A percentile compares a stretch with the other conserved stretches of the same genome.
Evolutionary conservation across 2,888 invertebrate species (phyloP).

Genomic region (Furcula furcula): DNA sequence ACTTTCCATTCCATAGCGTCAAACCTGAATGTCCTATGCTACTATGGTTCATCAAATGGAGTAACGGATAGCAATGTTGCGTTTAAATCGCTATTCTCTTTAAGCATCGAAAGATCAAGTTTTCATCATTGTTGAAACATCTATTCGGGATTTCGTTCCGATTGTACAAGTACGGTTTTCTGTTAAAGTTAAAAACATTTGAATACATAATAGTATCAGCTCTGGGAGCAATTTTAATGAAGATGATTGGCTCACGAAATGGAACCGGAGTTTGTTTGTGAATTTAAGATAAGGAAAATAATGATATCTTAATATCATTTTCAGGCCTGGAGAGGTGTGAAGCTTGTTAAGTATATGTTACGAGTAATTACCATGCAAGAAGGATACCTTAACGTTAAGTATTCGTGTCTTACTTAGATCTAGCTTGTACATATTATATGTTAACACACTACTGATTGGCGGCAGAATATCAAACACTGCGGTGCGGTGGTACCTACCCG

Average conservation of each 20-base stretch:
- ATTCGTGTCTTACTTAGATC: no score
- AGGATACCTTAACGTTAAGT: no score
- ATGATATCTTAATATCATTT: no score
- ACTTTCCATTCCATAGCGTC: slow-evolving; percentile 5
- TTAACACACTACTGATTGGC: no score
- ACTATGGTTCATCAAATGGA: neutral
- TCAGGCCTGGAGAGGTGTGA: neutral
- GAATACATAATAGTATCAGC: slow-evolving; percentile 17
- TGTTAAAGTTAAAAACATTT: slow-evolving; percentile 30
- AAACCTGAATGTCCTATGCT: neutral
- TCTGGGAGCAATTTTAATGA: slow-evolving; percentile 16
- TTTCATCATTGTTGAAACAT: slow-evolving; percentile 33
- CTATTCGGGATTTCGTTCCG: slow-evolving; percentile 20
- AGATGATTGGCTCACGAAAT: slow-evolving; percentile 17
- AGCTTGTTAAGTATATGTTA: neutral
- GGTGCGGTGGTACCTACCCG: no score
- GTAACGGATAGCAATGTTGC: slow-evolving; percentile 3
- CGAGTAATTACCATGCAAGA: neutral
- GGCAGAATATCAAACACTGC: no score
- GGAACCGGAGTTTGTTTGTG: slow-evolving; percentile 15
- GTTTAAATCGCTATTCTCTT: neutral
- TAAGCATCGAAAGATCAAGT: slow-evolving; percentile 13
- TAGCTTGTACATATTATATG: no score
- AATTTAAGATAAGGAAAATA: no score
- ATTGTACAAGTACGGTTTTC: slow-evolving; percentile 19